phyloP scores from a whole-genome alignment of 2,113 vertebrate species.

The Danionella cerebrum region DNA sequence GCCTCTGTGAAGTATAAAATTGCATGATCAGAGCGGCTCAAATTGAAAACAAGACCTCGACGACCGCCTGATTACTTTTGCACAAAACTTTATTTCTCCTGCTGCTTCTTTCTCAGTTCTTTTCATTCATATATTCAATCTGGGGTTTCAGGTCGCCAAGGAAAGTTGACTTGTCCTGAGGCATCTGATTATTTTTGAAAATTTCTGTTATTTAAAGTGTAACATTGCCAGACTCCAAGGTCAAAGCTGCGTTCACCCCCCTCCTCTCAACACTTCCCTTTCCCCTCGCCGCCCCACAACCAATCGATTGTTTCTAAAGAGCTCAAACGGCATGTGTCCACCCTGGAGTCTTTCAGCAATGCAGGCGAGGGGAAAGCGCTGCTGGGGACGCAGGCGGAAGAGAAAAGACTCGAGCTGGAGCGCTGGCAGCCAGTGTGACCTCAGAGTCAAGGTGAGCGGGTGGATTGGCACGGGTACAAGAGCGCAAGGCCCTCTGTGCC shows the following conservation, averaged over 20 bases:
- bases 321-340: slow-evolving; percentile 60
- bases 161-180: slow-evolving; percentile 67
- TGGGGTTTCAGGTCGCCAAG: slow-evolving; percentile 43
- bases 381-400: slow-evolving; percentile 56
- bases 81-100: slow-evolving; percentile 59
- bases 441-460: slow-evolving; percentile 46
- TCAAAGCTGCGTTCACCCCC: slow-evolving; percentile 48
- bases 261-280: slow-evolving; percentile 28
- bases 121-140: slow-evolving; percentile 71
- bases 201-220: slow-evolving; percentile 64
- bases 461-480: slow-evolving; percentile 45
- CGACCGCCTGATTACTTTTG: slow-evolving; percentile 66
- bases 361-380: slow-evolving; percentile 55
- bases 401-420: slow-evolving; percentile 1
- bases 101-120: slow-evolving; percentile 62
- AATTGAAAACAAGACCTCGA: slow-evolving; percentile 70
- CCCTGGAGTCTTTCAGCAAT: slow-evolving; percentile 54
- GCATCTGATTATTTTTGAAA: slow-evolving; percentile 46
- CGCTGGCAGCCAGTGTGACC: slow-evolving; percentile 35
- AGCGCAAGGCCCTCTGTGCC: slow-evolving; percentile 41
- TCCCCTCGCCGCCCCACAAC: slow-evolving; percentile 38
- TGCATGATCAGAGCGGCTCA: slow-evolving; percentile 63
- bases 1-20: slow-evolving; percentile 32
- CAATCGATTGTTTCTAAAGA: slow-evolving; percentile 64
- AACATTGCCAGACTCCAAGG: slow-evolving; percentile 68